Percentiles rank a stretch among this genome's conserved stretches.
Conservation (phyloP, 2,888 invertebrate genomes). For the Caenorhabditis wallacei region DNA sequence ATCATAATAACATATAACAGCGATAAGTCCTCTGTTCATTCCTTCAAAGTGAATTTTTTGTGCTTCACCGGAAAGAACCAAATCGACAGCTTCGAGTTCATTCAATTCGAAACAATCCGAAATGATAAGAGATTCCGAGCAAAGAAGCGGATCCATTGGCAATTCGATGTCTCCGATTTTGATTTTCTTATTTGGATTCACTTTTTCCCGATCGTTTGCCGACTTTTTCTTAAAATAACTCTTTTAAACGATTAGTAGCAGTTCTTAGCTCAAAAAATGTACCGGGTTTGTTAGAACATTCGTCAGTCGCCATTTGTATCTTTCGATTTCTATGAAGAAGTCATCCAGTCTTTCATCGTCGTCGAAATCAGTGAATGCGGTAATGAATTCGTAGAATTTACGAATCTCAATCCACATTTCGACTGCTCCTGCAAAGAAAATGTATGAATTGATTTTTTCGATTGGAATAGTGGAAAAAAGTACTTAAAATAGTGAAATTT, state of each 20-base stretch:
- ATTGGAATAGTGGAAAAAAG: too few species aligned
- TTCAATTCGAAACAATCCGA: conserved; percentile 70
- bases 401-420: conserved; percentile 64
- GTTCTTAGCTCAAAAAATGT: neutral
- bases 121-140: conserved; percentile 67
- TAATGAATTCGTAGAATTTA: conserved; percentile 49
- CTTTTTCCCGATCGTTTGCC: conserved; percentile 20
- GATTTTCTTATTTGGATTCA: conserved; percentile 40
- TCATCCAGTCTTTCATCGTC: conserved; percentile 28
- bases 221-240: conserved; percentile 27
- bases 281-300: conserved; percentile 60
- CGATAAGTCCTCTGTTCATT: conserved; percentile 71
- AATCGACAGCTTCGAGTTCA: conserved; percentile 72
- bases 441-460: neutral
- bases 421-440: conserved; percentile 1
- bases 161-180: conserved; percentile 55
- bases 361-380: conserved; percentile 44
- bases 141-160: conserved; percentile 51
- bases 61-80: conserved; percentile 74
- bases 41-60: conserved; percentile 72
- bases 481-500: too few species aligned
- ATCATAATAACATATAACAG: conserved; percentile 79
- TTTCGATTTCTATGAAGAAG: conserved; percentile 28
- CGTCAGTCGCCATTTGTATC: conserved; percentile 42
- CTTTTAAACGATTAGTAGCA: neutral